These are phyloP conservation scores for Melanostoma scalare DNA, from an alignment of 2,888 invertebrate species.

Conservation along the genomic window DNA sequence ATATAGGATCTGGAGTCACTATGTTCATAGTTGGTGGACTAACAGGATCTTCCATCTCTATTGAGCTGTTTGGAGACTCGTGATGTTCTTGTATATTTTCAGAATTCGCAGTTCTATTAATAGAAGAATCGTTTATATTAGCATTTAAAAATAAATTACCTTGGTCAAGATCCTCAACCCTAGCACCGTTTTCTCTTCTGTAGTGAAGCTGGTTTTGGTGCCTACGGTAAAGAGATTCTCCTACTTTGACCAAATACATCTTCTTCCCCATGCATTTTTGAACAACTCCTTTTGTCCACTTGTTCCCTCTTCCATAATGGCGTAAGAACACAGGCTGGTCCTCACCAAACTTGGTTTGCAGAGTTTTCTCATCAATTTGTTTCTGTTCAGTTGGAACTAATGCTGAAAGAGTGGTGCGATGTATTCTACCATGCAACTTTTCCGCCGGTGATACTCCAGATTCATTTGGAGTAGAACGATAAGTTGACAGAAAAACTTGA, in stretches of 20 bases:
- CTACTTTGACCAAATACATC: slow-evolving; percentile 7
- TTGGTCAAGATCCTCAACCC: background rate
- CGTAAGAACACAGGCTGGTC: background rate
- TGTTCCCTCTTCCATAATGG: slow-evolving; percentile 1
- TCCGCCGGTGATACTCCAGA: slow-evolving; percentile 34
- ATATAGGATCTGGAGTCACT: slow-evolving; percentile 1
- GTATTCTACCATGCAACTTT: slow-evolving; percentile 32
- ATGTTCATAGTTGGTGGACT: background rate
- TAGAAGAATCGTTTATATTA: background rate
- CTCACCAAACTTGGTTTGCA: background rate
- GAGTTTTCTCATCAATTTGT: background rate
- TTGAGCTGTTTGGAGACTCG: background rate
- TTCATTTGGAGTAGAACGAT: slow-evolving; percentile 27
- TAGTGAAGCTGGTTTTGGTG: background rate
- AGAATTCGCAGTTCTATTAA: background rate
- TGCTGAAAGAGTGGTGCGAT: slow-evolving; percentile 6
- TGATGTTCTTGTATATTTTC: background rate
- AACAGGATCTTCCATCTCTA: background rate
- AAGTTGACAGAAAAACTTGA: slow-evolving; percentile 19
- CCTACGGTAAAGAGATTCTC: background rate
- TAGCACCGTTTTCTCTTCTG: background rate
- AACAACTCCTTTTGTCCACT: background rate
- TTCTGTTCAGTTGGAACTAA: background rate
- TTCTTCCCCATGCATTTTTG: background rate
- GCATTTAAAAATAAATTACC: background rate